Evolutionary conservation across 2,888 invertebrate species (phyloP), one percentile per base, ranked within the genome.

Genomic region (Strigamia transsilvanica): DNA sequence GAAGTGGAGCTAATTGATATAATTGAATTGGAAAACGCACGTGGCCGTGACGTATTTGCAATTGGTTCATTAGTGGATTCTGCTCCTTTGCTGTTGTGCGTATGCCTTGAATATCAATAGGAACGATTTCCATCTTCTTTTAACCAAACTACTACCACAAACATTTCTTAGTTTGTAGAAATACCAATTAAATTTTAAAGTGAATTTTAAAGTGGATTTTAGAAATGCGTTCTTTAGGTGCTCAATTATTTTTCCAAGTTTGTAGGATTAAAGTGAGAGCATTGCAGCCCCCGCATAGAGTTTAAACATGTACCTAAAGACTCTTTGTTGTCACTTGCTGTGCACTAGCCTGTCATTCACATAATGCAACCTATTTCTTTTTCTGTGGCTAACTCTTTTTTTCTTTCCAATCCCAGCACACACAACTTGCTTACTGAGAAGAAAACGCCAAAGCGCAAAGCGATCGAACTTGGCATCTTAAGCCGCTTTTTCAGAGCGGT

Each of bases 51-150:
- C 73, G 73, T 73, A 73, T 73, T 73, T 32, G 73, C 73, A 73
- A 73, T 73, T 73, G 73, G 73, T 73, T 73, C 73, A 73, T 73
- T 73, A 73, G 73, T 73, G 73, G 73, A 73, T 73, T 73, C 18
- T 32, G 32, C 73, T 32, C 32, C 12, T 73, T 23, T 27, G 66
- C 66, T 23, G 66, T 3, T 73, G 13, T 32, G 73, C 73, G 73
- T 27, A 32, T 73, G 73, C 32, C 1, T n/a, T n/a, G 73, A 73
- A 73, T 73, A 32, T 73, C 32, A 27, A 73, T 73, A 27, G 32
- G 73, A 27, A n/a, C 12, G 13, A 32, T 73, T 27, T 27, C 32
- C 27, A 15, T 73, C 27, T 32, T 12, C 32, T 27, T 32, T 73
- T 27, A 32, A 73, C 21, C 61, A 5, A 21, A 66, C 73, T n/a